Evolutionary conservation across 1,140 invertebrate genomes (phyloP), one percentile per base, ranked within the genome.

Genomic region (Triops longicaudatus): DNA sequence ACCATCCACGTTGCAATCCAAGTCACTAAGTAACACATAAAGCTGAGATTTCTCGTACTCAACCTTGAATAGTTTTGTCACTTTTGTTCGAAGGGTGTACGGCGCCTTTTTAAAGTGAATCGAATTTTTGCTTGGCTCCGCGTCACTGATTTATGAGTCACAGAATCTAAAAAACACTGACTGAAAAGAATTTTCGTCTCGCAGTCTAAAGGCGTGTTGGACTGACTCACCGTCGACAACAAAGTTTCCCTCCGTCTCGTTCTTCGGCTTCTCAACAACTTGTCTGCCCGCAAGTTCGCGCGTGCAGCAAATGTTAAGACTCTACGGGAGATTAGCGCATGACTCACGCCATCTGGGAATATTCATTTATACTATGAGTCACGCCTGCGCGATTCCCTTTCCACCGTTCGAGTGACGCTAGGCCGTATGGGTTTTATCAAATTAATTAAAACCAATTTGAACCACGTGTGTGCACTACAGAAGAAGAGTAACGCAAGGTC

Each of bases 271-370:
- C 50, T 63, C 50, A 63, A 63, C 50, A 63, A 37, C 50, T 63
- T 63, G 50, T 63, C 50, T 63, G 50, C 50, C 50, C 3, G 50
- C 50, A 22, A 17, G 22, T 63, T 63, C 17, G 10, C 50, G 22
- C 50, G 22, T 22, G 4, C 50, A 63, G 9, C 14, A 63, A 37
- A 2, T 37, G 31, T 37, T 37, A 14, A 63, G 50, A n/a, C 50
- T 63, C n/a, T n/a, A n/a, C n/a, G n/a, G n/a, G n/a, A n/a, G n/a
- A n/a, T n/a, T n/a, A n/a, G n/a, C n/a, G n/a, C 50, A 63, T 63
- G 50, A 63, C 17, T 63, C 50, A 63, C 50, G 50, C 50, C 50
- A 63, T 63, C 50, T 63, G 50, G 50, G 50, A 63, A 63, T 63
- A 14, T 63, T 17, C 17, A 63, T 63, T 0, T 11, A 63, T 63